Percentiles rank a stretch among this genome's conserved stretches.
Conservation (phyloP, 2,888 invertebrate genomes). For the Lucinisca nassula region DNA sequence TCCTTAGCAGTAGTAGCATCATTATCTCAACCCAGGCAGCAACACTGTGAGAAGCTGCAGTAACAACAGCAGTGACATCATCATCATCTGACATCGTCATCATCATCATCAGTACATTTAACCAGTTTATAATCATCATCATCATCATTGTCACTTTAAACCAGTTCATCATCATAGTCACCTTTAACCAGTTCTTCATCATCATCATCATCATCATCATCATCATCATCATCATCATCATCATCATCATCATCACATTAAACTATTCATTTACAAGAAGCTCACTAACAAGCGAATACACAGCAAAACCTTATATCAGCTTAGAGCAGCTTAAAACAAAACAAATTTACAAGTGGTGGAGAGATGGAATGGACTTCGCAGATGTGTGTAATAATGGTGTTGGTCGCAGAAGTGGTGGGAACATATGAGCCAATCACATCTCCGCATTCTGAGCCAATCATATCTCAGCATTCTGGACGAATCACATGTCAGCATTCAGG, state of each 20-base stretch:
- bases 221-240: not conserved
- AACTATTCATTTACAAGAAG: not conserved
- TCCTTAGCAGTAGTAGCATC: no score
- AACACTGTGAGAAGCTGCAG: no score
- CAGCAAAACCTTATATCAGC: not conserved
- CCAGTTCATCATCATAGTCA: no score
- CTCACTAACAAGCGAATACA: not conserved
- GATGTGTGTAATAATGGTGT: not conserved
- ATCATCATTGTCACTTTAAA: not conserved
- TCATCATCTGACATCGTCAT: not conserved
- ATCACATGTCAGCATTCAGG: slow-evolving; percentile 31
- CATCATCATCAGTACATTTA: not conserved
- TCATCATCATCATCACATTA: not conserved
- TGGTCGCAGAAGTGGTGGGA: not conserved
- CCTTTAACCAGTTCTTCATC: no score
- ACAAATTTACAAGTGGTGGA: not conserved
- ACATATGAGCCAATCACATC: not conserved
- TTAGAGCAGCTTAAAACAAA: not conserved
- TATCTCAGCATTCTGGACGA: no score
- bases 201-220: not conserved
- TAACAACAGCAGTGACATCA: no score
- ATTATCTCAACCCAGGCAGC: no score
- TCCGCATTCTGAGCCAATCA: no score
- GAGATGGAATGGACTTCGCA: not conserved
- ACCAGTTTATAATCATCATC: not conserved